Evolutionary conservation across 2,888 invertebrate species (phyloP).

Genomic region (Eristalinus aeneus): DNA sequence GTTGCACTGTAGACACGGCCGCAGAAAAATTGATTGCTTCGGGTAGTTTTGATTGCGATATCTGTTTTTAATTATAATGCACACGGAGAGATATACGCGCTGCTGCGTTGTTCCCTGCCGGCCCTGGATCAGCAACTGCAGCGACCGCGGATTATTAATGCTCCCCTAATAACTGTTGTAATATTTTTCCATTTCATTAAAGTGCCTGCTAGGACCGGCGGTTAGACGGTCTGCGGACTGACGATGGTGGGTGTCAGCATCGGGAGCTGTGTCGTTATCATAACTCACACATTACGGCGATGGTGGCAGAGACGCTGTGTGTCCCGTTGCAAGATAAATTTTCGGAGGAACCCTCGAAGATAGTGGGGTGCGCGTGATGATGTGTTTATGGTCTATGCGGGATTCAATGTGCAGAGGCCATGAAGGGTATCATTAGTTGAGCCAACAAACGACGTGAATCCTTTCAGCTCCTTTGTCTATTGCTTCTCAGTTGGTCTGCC

Average conservation of each 20-base stretch:
- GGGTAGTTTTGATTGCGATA: constrained; percentile 71
- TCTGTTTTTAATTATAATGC: constrained; percentile 72
- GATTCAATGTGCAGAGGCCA: constrained; percentile 4
- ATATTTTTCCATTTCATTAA: constrained; percentile 62
- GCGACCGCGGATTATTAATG: constrained; percentile 48
- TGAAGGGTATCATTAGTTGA: background rate
- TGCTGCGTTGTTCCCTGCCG: constrained; percentile 8
- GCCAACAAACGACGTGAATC: background rate
- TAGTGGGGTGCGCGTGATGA: constrained; percentile 11
- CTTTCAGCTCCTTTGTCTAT: background rate
- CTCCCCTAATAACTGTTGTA: constrained; percentile 62
- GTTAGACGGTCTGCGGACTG: background rate
- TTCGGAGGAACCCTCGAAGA: background rate
- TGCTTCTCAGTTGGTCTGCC: background rate
- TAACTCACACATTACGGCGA: constrained; percentile 20
- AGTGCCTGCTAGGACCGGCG: background rate
- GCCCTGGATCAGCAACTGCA: background rate
- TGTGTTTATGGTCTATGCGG: constrained; percentile 17
- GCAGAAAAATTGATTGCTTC: constrained; percentile 69
- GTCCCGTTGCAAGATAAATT: constrained; percentile 39
- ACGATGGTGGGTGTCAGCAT: background rate
- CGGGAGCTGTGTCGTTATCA: constrained; percentile 19
- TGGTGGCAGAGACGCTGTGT: background rate
- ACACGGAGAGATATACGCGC: constrained; percentile 51
- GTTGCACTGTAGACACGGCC: constrained; percentile 47